Percentiles rank a stretch among this genome's conserved stretches.
phyloP scores from a whole-genome alignment of 92 coral and sea anemone genomes.

The Actinostola sp. region DNA sequence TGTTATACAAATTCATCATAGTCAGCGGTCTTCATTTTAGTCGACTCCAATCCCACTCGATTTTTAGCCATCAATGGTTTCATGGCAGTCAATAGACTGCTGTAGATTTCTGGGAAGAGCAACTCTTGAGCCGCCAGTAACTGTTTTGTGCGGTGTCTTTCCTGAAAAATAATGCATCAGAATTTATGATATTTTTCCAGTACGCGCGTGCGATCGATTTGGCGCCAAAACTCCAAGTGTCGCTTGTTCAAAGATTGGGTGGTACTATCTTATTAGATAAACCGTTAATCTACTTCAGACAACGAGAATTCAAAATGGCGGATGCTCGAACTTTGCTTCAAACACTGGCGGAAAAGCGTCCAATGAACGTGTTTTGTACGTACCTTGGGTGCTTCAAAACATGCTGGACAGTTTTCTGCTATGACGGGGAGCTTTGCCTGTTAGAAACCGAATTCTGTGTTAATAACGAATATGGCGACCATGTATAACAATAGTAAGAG shows the following conservation, averaged over 20 bases:
- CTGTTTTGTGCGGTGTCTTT: slow-evolving; percentile 98
- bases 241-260: too few relatives aligned
- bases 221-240: too few relatives aligned
- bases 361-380: background rate
- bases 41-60: slow-evolving; percentile 91
- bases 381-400: slow-evolving; percentile 98
- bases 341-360: too few relatives aligned
- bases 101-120: slow-evolving; percentile 89
- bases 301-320: too few relatives aligned
- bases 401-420: slow-evolving; percentile 98
- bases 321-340: too few relatives aligned
- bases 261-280: too few relatives aligned
- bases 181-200: background rate
- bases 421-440: slow-evolving; percentile 93
- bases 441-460: background rate
- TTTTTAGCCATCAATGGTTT: slow-evolving; percentile 96
- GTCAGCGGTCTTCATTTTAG: slow-evolving; percentile 72
- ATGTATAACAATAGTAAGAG: too few relatives aligned
- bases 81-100: slow-evolving; percentile 94
- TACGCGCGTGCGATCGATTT: too few relatives aligned
- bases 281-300: too few relatives aligned
- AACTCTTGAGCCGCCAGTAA: slow-evolving; percentile 97
- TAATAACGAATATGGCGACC: too few relatives aligned
- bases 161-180: slow-evolving; percentile 49
- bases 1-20: slow-evolving; percentile 70